phyloP scores from a whole-genome alignment of 2,113 vertebrate species.

The Tychaedon coryphoeus region DNA sequence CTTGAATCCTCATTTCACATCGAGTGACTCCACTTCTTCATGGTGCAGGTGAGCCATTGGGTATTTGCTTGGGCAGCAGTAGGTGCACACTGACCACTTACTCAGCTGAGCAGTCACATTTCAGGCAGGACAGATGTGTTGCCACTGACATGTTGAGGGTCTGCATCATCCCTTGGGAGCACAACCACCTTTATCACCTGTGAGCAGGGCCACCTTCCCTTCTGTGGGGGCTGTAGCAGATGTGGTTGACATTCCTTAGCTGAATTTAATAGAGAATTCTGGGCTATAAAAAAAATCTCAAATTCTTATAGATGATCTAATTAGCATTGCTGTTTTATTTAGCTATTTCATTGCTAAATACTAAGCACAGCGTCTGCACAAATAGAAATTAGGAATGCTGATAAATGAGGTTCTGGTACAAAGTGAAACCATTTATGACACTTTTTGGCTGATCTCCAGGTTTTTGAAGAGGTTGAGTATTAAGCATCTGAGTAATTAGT shows the following conservation, averaged over 20 bases:
- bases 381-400: background rate
- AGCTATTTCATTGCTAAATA: background rate
- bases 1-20: background rate
- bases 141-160: fast-evolving
- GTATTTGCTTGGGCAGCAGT: background rate
- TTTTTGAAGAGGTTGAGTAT: background rate
- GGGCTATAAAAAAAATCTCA: background rate
- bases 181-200: background rate
- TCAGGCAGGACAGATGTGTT: background rate
- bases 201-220: background rate
- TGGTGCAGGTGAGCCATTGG: background rate
- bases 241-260: background rate
- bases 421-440: slow-evolving; percentile 11
- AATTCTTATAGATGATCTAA: background rate
- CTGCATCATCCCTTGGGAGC: background rate
- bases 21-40: background rate
- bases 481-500: slow-evolving; percentile 16
- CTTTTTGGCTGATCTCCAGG: slow-evolving; percentile 5
- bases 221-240: background rate
- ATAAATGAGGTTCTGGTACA: background rate
- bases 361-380: background rate
- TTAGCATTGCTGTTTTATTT: background rate
- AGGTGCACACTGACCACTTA: background rate
- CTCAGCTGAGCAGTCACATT: fast-evolving
- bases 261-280: background rate